phyloP scores from a whole-genome alignment of 2,797 vertebrate species.

The Orestias chungarensis region DNA sequence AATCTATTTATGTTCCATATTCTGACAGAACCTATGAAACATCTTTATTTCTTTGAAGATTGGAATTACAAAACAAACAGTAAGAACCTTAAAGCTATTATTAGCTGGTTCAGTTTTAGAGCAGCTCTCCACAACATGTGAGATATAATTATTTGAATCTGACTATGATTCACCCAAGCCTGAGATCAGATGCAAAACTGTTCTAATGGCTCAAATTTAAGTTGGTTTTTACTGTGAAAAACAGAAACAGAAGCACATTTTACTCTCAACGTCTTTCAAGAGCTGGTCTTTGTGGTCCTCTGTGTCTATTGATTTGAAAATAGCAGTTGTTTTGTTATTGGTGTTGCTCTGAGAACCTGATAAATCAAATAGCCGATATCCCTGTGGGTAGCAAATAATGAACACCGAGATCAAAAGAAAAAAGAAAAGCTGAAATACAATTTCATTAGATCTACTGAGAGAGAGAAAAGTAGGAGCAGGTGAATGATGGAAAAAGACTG shows the following conservation, averaged over 20 bases:
- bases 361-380: constrained; percentile 8
- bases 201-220: neutral
- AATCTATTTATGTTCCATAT: neutral
- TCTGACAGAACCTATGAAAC: neutral
- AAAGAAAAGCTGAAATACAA: neutral
- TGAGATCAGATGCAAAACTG: neutral
- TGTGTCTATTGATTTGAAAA: neutral
- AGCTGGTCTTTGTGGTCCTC: neutral
- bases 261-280: neutral
- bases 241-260: neutral
- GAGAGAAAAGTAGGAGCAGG: constrained; percentile 3
- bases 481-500: neutral
- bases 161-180: neutral
- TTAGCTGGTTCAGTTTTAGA: neutral
- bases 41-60: neutral
- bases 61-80: neutral
- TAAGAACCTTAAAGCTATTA: neutral
- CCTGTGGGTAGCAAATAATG: constrained; percentile 22
- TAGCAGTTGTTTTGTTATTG: constrained; percentile 18
- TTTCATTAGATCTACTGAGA: neutral
- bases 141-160: neutral
- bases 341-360: constrained; percentile 14
- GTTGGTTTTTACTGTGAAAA: neutral
- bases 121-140: neutral
- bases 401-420: constrained; percentile 18